These are phyloP conservation scores for Enoplolaimus lenunculus DNA, from an alignment of 2,888 invertebrate species.

Conservation along the genomic window DNA sequence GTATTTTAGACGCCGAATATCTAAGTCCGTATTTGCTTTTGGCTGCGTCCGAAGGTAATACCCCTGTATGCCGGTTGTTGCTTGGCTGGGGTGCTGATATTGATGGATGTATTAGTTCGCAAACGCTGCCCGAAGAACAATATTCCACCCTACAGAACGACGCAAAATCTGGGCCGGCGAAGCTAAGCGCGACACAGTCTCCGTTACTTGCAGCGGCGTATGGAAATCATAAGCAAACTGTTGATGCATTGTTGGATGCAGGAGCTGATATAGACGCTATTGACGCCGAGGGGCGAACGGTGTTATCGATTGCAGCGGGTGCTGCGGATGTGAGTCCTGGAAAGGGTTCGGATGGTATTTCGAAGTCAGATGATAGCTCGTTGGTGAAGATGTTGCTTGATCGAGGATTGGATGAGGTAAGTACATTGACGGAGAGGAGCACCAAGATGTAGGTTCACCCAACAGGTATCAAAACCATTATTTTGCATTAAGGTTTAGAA, in stretches of 20 bases:
- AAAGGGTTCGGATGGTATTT: too few species aligned
- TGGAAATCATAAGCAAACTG: conserved; percentile 38
- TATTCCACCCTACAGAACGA: too few species aligned
- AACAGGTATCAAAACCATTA: too few species aligned
- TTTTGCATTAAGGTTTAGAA: too few species aligned
- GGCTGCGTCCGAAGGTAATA: conserved; percentile 78
- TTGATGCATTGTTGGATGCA: conserved; percentile 27
- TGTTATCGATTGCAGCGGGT: conserved; percentile 46
- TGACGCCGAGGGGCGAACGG: conserved; percentile 82
- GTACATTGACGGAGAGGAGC: conserved; percentile 36
- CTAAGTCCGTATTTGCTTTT: conserved; percentile 71
- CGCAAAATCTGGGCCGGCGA: conserved; percentile 62
- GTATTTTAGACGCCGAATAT: conserved; percentile 72
- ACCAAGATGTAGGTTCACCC: too few species aligned
- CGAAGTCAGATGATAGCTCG: conserved; percentile 49
- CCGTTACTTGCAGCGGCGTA: conserved; percentile 30
- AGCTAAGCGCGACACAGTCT: too few species aligned
- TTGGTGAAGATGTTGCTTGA: conserved; percentile 68
- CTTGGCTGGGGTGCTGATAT: conserved; percentile 82
- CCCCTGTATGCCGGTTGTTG: conserved; percentile 75
- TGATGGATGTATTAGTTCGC: too few species aligned
- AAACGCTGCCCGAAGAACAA: too few species aligned
- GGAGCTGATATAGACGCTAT: conserved; percentile 71
- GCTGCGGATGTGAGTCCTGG: too few species aligned
- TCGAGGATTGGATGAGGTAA: conserved; percentile 43